Base-by-base conservation (phyloP, 1,140 invertebrate species). In the Harpegnathos saltator region DNA sequence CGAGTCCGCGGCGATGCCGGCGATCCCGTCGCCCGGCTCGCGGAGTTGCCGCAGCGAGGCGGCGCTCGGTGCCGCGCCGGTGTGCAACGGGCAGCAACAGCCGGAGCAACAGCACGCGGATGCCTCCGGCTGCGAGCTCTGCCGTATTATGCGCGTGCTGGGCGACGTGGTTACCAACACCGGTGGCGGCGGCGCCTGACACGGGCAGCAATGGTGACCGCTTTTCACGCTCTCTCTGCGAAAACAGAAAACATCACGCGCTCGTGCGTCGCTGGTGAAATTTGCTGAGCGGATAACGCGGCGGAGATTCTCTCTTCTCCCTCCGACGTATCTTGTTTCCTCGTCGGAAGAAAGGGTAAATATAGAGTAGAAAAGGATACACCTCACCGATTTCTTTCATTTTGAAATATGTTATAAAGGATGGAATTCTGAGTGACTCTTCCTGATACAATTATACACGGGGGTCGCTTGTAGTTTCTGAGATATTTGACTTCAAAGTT, bases 1-100 rank as follows among this genome's bases (percentile, higher is more conserved):
- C 48, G 98, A 99, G 94, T 99, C 98, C n/a, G 98, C 98, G 1
- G 98, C 98, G 90, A 99, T 99, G 90, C 98, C 98, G n/a, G 98
- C 98, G 80, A 98, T 98, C 68, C 97, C 97, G 91, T 98, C 97
- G 50, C 96, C 96, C 24, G 96, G 96, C 94, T 97, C 97, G 65
- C 97, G 95, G 24, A 98, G 95, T 91, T 98, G 97, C 89, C 97
- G 96, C 90, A 98, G 94, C 1, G 97, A 98, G 89, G 97, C 96
- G 59, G 94, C 92, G 92, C 96, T 97, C 75, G 96, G 96, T 83
- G 96, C 95, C 22, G 96, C 95, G 77, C 95, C 92, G 94, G 95
- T 72, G 86, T 93, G 92, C 74, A 94, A 74, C 52, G 90, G 92
- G 73, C 91, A 92, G 91, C 95, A 96, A 90, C 96, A 96, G 59